These are phyloP conservation scores for Notechis scutatus DNA, from an alignment of 2,113 vertebrate genomes.

Conservation along the genomic window DNA sequence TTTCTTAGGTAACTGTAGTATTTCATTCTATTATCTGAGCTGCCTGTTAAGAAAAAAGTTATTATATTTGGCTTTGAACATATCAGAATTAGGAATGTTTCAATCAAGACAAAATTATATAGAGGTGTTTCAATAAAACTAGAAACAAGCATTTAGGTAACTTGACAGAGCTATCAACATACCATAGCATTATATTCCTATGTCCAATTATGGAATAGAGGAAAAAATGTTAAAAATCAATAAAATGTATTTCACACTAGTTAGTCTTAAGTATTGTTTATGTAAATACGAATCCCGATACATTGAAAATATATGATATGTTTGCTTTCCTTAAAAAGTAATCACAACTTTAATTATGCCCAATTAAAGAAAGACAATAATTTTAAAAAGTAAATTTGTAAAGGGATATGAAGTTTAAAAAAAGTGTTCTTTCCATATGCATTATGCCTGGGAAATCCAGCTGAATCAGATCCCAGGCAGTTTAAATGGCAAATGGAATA, in stretches of 20 bases:
- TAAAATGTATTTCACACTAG: neutral
- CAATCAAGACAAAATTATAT: neutral
- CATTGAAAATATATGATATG: neutral
- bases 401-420: neutral
- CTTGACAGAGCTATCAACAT: neutral
- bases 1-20: slow-evolving; percentile 49
- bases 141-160: neutral
- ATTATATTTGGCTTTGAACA: neutral
- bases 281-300: neutral
- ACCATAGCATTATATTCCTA: slow-evolving; percentile 1
- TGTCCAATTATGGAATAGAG: neutral
- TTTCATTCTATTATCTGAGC: neutral
- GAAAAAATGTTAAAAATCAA: neutral
- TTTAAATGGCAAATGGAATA: neutral
- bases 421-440: neutral
- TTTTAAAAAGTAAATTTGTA: neutral
- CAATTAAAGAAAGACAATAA: neutral
- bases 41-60: neutral
- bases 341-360: neutral
- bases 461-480: neutral
- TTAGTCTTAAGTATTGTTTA: neutral
- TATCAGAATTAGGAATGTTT: neutral
- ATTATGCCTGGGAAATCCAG: neutral
- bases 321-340: neutral
- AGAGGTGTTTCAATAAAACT: neutral